Evolutionary conservation across 2,113 vertebrate species (phyloP), one percentile per base, ranked within the genome.

Genomic region (Cricetomys ansorgei): DNA sequence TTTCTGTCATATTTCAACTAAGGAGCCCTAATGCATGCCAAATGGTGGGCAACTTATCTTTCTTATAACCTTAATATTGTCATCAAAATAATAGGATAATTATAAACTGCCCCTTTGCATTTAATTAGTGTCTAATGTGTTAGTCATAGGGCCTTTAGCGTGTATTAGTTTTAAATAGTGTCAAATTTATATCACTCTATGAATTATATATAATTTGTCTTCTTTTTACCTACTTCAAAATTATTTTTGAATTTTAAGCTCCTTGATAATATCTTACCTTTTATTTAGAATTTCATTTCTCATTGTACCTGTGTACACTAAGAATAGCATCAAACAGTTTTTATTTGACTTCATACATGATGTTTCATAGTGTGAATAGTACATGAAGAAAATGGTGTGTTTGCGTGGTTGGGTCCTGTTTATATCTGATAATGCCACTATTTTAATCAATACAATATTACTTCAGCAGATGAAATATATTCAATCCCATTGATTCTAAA

Each of bases 201-300:
- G 21, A 69, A 64, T 72, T 85, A 55, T 0, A 40, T 70, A 88
- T 45, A 16, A 72, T 34, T 69, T 64, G 3, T 53, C 34, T 45
- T 53, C 34, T 45, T 79, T 57, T 23, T 76, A 29, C 0, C 6
- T 85, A 73, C 1, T 48, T 7, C 37, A 85, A 95, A 94, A 73
- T 80, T n/a, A n/a, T 37, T 79, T 15, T 88, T 76, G 9, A 91
- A 79, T 29, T 45, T 0, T 94, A 59, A 89, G 7, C 1, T 94
- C 34, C 8, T 64, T 75, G 4, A 75, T 93, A 67, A 67, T 45
- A 62, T 7, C 34, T 88, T 88, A 64, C 7, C 6, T 10, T 81
- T 80, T 95, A 69, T 25, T 94, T 19, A 91, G 67, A 5, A 62
- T n/a, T 91, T 87, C 72, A 55, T 48, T 89, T 94, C 1, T 87